Conservation (phyloP, 2,113 vertebrate genomes). For the Sminthopsis crassicaudata region DNA sequence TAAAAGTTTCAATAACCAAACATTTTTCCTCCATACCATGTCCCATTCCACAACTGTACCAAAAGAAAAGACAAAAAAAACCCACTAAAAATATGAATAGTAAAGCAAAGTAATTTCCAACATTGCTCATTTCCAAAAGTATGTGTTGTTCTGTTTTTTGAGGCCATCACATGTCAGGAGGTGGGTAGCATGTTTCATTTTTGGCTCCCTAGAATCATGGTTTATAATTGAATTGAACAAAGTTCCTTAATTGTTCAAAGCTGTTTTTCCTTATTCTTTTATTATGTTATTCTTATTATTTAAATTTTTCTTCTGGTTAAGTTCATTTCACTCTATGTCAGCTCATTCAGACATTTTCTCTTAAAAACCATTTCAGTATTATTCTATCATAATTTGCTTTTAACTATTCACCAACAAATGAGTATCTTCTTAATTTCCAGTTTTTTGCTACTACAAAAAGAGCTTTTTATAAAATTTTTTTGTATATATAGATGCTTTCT, state of each 20-base stretch:
- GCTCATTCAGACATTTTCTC: not conserved
- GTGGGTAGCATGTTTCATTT: not conserved
- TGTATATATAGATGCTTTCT: not conserved
- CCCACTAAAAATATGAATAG: not conserved
- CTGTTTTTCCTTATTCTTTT: not conserved
- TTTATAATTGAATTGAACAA: not conserved
- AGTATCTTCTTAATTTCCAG: not conserved
- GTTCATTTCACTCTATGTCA: not conserved
- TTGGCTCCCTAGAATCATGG: not conserved
- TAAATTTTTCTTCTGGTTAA: not conserved
- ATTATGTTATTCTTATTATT: not conserved
- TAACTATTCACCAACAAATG: not conserved
- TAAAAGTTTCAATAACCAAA: not conserved
- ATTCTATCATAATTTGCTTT: slow-evolving; percentile 12
- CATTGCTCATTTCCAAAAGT: not conserved
- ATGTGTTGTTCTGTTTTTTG: not conserved
- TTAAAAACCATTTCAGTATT: not conserved
- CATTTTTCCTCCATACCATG: not conserved
- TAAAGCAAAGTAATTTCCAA: not conserved
- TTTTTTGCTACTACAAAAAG: slow-evolving; percentile 31
- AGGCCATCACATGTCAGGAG: not conserved
- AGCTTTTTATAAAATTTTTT: not conserved
- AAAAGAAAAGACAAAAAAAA: not conserved
- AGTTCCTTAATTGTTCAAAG: not conserved
- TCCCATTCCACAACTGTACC: not conserved